These are phyloP conservation scores for Tragelaphus strepsiceros DNA, from an alignment of 2,113 vertebrate genomes.

Conservation along the genomic window DNA sequence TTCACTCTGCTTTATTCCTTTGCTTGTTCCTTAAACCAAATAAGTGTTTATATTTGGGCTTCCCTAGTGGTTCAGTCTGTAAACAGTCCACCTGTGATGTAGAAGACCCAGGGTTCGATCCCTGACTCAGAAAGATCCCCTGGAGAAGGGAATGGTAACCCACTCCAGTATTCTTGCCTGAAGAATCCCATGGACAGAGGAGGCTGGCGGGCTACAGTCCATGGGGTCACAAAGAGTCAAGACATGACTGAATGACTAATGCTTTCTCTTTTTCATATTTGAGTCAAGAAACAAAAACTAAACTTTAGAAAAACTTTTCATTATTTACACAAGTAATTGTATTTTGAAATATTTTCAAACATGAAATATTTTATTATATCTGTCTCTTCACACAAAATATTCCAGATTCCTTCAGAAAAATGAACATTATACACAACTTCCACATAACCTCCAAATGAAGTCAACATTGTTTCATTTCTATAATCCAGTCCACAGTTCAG, in stretches of 20 bases:
- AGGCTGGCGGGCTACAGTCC: not conserved
- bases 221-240: not conserved
- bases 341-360: not conserved
- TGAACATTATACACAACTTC: not conserved
- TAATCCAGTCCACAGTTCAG: not conserved
- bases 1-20: not conserved
- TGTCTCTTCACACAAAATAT: not conserved
- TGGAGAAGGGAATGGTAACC: not conserved
- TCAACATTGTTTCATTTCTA: not conserved
- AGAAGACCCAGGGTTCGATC: not conserved
- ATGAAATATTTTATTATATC: not conserved
- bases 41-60: not conserved
- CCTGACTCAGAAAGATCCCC: not conserved
- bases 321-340: not conserved
- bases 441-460: not conserved
- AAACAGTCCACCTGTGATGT: not conserved
- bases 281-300: not conserved
- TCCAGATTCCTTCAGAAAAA: not conserved
- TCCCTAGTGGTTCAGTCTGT: not conserved
- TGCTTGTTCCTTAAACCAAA: not conserved
- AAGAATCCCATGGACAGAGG: not conserved
- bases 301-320: not conserved
- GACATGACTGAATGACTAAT: not conserved
- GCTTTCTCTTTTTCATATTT: not conserved
- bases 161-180: not conserved